These are phyloP conservation scores for Potorous gilbertii DNA, from an alignment of 2,797 vertebrate genomes.

Conservation along the genomic window DNA sequence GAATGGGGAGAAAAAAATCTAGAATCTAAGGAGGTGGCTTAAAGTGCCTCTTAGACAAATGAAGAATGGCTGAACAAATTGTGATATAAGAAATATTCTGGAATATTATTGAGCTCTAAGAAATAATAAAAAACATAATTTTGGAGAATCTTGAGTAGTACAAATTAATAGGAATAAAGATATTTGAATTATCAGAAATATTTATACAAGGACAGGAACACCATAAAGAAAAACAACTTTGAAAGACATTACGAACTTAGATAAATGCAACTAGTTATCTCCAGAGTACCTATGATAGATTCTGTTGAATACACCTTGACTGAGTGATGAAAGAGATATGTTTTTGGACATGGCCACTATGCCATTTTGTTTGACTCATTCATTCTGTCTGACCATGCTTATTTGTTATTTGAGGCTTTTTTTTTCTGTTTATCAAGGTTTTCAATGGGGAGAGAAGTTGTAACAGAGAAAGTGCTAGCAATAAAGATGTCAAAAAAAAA, in stretches of 20 bases:
- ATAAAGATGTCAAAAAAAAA: background rate
- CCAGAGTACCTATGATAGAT: background rate
- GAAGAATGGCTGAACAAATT: background rate
- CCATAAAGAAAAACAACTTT: background rate
- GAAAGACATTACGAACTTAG: background rate
- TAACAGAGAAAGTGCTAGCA: background rate
- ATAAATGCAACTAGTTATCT: background rate
- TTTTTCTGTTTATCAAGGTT: background rate
- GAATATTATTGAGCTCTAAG: background rate
- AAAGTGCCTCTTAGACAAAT: background rate
- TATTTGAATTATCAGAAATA: background rate
- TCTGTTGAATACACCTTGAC: background rate
- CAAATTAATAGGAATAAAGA: background rate
- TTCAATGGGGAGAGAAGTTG: background rate
- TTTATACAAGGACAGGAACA: background rate
- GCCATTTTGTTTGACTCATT: background rate
- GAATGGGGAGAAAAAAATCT: background rate
- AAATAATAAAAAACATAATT: background rate
- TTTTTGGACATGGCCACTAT: background rate
- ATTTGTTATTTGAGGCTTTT: background rate
- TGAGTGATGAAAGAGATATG: background rate
- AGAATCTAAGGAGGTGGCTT: background rate
- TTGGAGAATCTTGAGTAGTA: background rate
- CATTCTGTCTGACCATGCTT: no score
- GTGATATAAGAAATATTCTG: background rate